A percentile compares a stretch with the other conserved stretches of the same genome.
phyloP scores from a whole-genome alignment of 2,888 invertebrate genomes.

The Melanostoma scalare region DNA sequence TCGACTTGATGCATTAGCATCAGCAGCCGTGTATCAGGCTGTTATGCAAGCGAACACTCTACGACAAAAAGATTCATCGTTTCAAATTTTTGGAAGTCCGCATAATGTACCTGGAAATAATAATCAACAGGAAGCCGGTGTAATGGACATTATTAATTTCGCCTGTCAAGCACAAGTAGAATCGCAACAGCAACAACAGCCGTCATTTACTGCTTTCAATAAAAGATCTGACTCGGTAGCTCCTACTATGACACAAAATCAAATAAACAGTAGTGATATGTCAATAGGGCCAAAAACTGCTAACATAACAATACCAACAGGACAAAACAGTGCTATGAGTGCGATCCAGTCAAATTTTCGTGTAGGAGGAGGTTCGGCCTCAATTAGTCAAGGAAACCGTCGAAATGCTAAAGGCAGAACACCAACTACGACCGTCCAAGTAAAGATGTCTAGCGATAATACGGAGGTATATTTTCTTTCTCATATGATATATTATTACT shows the following conservation, averaged over 20 bases:
- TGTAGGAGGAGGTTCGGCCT: not conserved
- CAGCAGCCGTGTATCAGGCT: conserved; percentile 80
- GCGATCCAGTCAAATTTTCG: conserved; percentile 40
- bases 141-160: conserved; percentile 65
- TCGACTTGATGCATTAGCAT: conserved; percentile 79
- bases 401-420: conserved; percentile 45
- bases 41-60: conserved; percentile 65
- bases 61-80: conserved; percentile 41
- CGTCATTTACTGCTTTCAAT: conserved; percentile 22
- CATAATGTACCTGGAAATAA: conserved; percentile 6
- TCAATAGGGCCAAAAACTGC: conserved; percentile 20
- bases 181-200: conserved; percentile 49
- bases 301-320: conserved; percentile 2
- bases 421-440: conserved; percentile 27
- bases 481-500: not conserved
- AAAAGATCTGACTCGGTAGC: conserved; percentile 36
- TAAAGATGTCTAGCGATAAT: conserved; percentile 42
- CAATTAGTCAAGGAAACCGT: conserved; percentile 51
- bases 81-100: conserved; percentile 34
- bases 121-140: conserved; percentile 48
- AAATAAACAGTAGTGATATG: conserved; percentile 32
- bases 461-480: conserved; percentile 28
- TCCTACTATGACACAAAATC: conserved; percentile 36
- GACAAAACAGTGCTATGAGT: not conserved
- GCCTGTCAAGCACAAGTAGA: conserved; percentile 66